phyloP scores from a whole-genome alignment of 2,888 invertebrate genomes.

The Gisinianus flammeolus region DNA sequence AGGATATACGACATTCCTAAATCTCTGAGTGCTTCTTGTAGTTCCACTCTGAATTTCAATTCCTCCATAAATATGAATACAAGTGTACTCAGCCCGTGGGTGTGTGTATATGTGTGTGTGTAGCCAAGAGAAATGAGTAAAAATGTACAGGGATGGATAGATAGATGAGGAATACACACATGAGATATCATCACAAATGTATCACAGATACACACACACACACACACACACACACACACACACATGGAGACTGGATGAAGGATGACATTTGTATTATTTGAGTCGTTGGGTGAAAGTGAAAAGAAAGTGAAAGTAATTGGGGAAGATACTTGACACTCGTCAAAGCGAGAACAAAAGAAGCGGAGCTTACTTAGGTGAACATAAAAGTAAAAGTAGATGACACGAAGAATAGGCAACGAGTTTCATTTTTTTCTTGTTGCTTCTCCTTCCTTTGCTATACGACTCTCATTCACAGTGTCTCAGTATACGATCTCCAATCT shows the following conservation, averaged over 20 bases:
- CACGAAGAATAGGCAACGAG: background rate
- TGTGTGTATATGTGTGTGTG: background rate
- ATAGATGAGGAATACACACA: background rate
- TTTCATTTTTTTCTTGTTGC: background rate
- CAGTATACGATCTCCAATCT: background rate
- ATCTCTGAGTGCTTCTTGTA: too few species aligned
- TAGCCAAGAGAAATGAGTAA: background rate
- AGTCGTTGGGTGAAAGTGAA: background rate
- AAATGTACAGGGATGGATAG: background rate
- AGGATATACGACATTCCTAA: too few species aligned
- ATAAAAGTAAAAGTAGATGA: constrained; percentile 7
- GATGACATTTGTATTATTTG: background rate
- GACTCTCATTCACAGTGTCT: background rate
- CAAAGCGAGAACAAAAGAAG: background rate
- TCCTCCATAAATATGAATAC: background rate
- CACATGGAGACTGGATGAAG: background rate
- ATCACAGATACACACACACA: background rate
- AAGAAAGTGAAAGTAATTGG: constrained; percentile 6
- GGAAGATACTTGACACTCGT: constrained; percentile 8
- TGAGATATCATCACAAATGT: background rate
- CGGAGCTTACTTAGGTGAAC: background rate
- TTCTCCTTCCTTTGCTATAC: background rate
- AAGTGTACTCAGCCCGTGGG: background rate
- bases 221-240: background rate
- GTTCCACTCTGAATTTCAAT: constrained; percentile 10